These are phyloP conservation scores for Ceratosolen solmsi DNA, from an alignment of 1,140 invertebrate genomes.

Conservation along the genomic window DNA sequence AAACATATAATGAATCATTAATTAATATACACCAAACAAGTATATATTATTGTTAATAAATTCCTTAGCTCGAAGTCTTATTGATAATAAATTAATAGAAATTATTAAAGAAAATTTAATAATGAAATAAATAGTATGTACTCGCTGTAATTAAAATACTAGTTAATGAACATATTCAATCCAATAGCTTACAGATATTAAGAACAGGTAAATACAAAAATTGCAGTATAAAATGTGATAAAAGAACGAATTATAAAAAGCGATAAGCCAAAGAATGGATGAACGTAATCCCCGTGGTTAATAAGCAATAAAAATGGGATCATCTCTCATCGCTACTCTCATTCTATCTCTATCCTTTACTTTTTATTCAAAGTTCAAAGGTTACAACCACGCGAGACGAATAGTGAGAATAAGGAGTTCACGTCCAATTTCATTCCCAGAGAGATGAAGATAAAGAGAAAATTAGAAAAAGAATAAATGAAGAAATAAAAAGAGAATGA, in stretches of 20 bases:
- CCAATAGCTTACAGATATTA: not conserved
- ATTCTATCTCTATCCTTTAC: not conserved
- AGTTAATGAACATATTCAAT: too few species aligned
- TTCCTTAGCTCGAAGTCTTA: too few species aligned
- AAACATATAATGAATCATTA: too few species aligned
- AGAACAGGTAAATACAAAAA: too few species aligned
- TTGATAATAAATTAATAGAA: too few species aligned
- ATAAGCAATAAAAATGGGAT: conserved; percentile 43
- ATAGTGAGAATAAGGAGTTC: conserved; percentile 43
- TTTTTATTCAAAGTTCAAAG: conserved; percentile 30
- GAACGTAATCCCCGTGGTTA: conserved; percentile 29
- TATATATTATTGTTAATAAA: too few species aligned
- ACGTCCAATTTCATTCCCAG: conserved; percentile 60
- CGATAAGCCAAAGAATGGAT: not conserved
- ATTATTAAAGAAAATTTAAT: too few species aligned
- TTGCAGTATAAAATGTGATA: not conserved
- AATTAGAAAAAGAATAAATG: conserved; percentile 4
- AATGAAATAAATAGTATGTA: not conserved
- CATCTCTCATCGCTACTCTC: not conserved
- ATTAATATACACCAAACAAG: too few species aligned
- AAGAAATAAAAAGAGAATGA: not conserved
- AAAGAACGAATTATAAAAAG: not conserved
- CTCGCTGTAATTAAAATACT: too few species aligned
- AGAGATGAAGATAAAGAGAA: not conserved
- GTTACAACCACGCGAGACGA: not conserved